Percentiles rank a stretch among this genome's conserved stretches.
These are phyloP conservation scores for Neelides sp. DNA, from an alignment of 1,140 invertebrate species.

Conservation along the genomic window DNA sequence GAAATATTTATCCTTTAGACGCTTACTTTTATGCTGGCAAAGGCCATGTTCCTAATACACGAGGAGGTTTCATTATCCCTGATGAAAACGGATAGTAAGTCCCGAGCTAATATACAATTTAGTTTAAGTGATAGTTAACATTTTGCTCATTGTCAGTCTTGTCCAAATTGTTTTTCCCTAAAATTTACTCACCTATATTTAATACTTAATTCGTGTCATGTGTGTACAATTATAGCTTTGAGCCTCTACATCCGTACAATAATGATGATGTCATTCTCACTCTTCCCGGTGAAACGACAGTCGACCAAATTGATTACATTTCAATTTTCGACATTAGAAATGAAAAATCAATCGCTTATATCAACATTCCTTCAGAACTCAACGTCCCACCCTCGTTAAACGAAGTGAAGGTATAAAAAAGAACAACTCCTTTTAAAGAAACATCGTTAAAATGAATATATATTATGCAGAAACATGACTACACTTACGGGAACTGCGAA, in stretches of 20 bases:
- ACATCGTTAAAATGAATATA: neutral
- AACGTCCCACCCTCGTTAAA: slow-evolving; percentile 81
- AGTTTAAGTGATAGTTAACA: no score
- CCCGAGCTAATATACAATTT: no score
- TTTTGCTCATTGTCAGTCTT: no score
- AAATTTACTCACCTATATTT: no score
- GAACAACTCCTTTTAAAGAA: no score
- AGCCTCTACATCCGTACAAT: slow-evolving; percentile 54
- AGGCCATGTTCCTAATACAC: slow-evolving; percentile 56
- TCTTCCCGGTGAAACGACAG: slow-evolving; percentile 66
- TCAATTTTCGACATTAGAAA: slow-evolving; percentile 61
- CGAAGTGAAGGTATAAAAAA: no score
- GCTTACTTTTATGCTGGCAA: slow-evolving; percentile 79
- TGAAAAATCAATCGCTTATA: slow-evolving; percentile 59
- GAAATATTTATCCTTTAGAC: slow-evolving; percentile 34
- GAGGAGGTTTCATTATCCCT: slow-evolving; percentile 51
- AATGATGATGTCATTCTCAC: slow-evolving; percentile 60
- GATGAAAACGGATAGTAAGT: slow-evolving; percentile 88
- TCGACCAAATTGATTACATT: slow-evolving; percentile 75
- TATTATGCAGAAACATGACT: slow-evolving; percentile 34
- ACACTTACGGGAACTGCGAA: slow-evolving; percentile 64
- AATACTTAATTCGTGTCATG: no score
- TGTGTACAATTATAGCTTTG: no score
- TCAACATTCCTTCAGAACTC: slow-evolving; percentile 62
- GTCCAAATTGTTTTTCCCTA: no score